Percentiles rank a stretch among this genome's conserved stretches.
These are phyloP conservation scores for Porites cylindrica DNA, from an alignment of 92 coral and sea anemone genomes.

Conservation along the genomic window DNA sequence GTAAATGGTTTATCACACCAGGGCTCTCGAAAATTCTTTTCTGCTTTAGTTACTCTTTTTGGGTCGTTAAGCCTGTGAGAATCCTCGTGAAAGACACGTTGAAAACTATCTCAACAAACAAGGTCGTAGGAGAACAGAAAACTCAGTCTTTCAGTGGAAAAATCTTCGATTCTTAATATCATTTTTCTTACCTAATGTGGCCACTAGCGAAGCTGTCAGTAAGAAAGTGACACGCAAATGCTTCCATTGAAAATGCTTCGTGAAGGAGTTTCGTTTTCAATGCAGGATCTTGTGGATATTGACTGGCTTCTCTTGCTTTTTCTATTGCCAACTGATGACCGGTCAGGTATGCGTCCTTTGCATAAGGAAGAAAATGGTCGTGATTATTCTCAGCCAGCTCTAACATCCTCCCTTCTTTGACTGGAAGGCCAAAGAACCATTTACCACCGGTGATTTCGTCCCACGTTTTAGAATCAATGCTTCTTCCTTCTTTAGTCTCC, in stretches of 20 bases:
- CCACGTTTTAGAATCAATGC: conserved; percentile 2
- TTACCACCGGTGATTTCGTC: conserved; percentile 63
- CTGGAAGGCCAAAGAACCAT: conserved; percentile 65
- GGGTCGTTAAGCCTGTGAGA: no score
- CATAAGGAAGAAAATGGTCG: conserved; percentile 77
- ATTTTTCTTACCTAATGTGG: conserved; percentile 56
- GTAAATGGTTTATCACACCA: no score
- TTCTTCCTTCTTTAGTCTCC: no score
- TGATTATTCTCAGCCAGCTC: conserved; percentile 65
- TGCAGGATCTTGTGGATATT: background rate
- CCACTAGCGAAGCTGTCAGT: conserved; percentile 82
- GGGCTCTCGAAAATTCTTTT: no score
- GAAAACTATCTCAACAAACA: no score
- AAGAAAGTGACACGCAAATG: conserved; percentile 81
- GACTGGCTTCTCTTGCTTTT: conserved; percentile 67
- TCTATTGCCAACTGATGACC: conserved; percentile 73
- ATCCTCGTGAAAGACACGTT: no score
- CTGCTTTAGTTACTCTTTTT: no score
- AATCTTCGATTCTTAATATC: no score
- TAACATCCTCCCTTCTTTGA: conserved; percentile 57
- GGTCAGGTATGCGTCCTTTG: conserved; percentile 56
- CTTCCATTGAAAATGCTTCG: conserved; percentile 72
- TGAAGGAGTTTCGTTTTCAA: conserved; percentile 33
- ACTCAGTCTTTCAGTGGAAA: no score
- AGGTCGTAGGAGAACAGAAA: no score